Base-by-base conservation (phyloP, 2,888 invertebrate species). In the Pseudoips prasinana region DNA sequence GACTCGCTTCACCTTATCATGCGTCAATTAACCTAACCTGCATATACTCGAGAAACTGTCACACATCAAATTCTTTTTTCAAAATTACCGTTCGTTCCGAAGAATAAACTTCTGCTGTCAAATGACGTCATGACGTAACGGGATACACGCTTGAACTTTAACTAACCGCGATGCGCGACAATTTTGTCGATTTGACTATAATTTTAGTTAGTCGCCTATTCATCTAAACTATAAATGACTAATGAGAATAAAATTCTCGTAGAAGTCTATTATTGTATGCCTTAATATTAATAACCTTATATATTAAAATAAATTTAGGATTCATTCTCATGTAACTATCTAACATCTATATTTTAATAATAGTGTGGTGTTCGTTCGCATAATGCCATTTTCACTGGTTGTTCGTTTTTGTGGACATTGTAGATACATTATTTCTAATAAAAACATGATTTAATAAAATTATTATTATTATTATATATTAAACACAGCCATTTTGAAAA, bases 291-390 rank as follows among this genome's bases (percentile, higher is more conserved):
- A 43, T 20, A 46, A 52, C 29, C 56, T 58, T 58, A 56, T 2
- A 38, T 36, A 55, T 59, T 56, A 70, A 77, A 76, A 75, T 78
- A 74, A 72, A 71, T 76, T 68, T 78, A 80, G 76, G 76, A 82
- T 73, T 74, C 66, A 68, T 58, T 70, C 61, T 65, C 65, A 65
- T 63, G 62, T 72, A 59, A 43, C 68, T 76, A 77, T 64, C 66
- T 84, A 78, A 68, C 61, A 66, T 58, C 72, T 78, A 81, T 72
- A 72, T 69, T 80, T 78, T 76, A 5, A n/a, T 20, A 20, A n/a
- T 80, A 80, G 63, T 73, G 72, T 89, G 89, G 89, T 89, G 89
- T 89, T 89, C 89, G 70, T 85, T 86, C 68, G 81, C 69, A 64
- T 59, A 50, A 49, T 76, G 86, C 54, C 88, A 78, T 77, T 87